Percentiles rank a stretch among this genome's conserved stretches.
These are phyloP conservation scores for Aythya baeri DNA, from an alignment of 2,113 vertebrate species.

Conservation along the genomic window DNA sequence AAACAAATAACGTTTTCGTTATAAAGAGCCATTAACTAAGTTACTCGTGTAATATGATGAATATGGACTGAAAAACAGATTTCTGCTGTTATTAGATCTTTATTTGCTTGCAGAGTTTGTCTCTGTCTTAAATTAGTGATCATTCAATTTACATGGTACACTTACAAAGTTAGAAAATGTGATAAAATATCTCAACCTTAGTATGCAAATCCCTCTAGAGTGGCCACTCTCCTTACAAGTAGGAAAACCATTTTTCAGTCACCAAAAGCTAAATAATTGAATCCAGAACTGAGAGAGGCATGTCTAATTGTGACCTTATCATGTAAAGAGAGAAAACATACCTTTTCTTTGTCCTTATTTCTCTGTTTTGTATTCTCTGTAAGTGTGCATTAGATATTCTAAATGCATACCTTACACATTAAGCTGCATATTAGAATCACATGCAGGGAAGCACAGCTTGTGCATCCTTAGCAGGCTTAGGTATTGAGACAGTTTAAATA, in stretches of 20 bases:
- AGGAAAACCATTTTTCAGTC: background rate
- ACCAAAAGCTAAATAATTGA: background rate
- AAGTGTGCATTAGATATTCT: background rate
- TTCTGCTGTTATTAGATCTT: background rate
- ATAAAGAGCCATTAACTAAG: background rate
- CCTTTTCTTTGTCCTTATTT: background rate
- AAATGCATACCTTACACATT: background rate
- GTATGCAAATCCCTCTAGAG: background rate
- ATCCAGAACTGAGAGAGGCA: background rate
- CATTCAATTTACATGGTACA: background rate
- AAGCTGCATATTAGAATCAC: background rate
- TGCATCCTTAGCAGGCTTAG: background rate
- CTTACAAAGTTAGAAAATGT: background rate
- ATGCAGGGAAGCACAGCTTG: background rate
- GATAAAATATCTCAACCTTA: background rate
- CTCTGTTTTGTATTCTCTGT: background rate
- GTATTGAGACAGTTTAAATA: background rate
- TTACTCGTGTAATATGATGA: accelerated
- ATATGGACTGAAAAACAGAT: background rate
- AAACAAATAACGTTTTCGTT: background rate
- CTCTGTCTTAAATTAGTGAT: background rate
- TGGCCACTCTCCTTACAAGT: background rate
- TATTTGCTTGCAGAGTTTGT: background rate
- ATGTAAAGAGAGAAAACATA: background rate
- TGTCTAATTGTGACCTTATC: background rate